Percentiles rank a stretch among this genome's conserved stretches.
These are phyloP conservation scores for Spodoptera picta DNA, from an alignment of 2,888 invertebrate species.

Conservation along the genomic window DNA sequence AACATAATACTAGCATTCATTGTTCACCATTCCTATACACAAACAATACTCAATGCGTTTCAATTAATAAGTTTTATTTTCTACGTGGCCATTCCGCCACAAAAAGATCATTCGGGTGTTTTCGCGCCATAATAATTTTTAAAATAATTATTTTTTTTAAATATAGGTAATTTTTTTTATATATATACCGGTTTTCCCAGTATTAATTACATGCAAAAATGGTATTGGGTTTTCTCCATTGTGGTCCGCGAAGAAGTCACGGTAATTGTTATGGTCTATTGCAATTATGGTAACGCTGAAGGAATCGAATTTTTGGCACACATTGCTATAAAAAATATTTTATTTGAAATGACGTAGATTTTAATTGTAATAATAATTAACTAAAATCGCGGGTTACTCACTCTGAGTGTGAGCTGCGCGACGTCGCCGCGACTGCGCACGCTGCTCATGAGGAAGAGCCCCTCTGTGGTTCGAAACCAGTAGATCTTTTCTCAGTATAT, in stretches of 20 bases:
- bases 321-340: neutral
- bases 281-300: conserved; percentile 5
- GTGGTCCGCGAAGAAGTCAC: conserved; percentile 1
- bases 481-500: too few relatives aligned
- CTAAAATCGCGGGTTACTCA: too few relatives aligned
- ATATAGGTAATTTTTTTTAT: too few relatives aligned
- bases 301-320: too few relatives aligned
- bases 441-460: too few relatives aligned
- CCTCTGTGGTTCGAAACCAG: too few relatives aligned
- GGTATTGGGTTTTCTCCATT: conserved; percentile 12
- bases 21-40: conserved; percentile 45
- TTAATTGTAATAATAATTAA: too few relatives aligned
- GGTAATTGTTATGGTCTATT: conserved; percentile 3
- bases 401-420: too few relatives aligned
- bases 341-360: too few relatives aligned
- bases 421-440: too few relatives aligned
- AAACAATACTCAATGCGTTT: conserved; percentile 34
- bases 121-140: conserved; percentile 8
- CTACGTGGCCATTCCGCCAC: neutral
- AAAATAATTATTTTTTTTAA: neutral
- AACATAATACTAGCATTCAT: conserved; percentile 53
- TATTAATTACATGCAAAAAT: conserved; percentile 2
- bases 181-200: neutral
- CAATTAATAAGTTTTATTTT: conserved; percentile 10
- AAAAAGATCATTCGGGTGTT: conserved; percentile 10